A percentile compares a stretch with the other conserved stretches of the same genome.
Conservation (phyloP, 2,113 vertebrate species). For the Pelvicachromis taeniatus region DNA sequence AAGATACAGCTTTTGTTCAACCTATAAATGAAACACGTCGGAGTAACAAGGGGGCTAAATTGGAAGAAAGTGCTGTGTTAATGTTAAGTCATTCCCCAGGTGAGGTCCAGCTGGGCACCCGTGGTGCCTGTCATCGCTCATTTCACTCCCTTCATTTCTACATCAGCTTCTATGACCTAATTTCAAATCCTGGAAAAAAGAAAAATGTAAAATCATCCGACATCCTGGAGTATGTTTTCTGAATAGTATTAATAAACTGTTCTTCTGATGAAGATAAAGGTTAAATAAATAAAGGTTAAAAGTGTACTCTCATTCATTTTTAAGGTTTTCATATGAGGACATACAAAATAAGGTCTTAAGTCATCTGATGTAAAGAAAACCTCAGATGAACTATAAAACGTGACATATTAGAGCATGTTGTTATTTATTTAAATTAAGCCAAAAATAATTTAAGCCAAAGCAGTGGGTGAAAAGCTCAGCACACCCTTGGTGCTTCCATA, state of each 20-base stretch:
- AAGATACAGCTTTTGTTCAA: neutral
- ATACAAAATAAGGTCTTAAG: neutral
- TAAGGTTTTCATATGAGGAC: neutral
- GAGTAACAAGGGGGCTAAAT: neutral
- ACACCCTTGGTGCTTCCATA: neutral
- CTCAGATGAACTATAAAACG: neutral
- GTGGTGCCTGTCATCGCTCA: neutral
- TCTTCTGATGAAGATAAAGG: neutral
- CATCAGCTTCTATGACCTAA: neutral
- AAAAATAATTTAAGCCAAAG: neutral
- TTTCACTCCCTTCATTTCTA: neutral
- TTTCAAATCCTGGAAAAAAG: neutral
- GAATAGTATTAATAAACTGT: neutral
- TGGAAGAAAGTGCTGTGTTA: neutral
- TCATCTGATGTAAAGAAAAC: neutral
- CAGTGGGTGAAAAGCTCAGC: neutral
- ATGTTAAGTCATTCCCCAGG: neutral
- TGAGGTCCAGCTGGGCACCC: neutral
- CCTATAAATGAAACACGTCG: neutral
- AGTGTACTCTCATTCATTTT: neutral
- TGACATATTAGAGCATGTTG: neutral
- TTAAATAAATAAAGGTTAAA: neutral
- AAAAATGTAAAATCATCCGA: neutral
- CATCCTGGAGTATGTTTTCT: neutral
- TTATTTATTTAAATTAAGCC: neutral